A percentile compares a stretch with the other conserved stretches of the same genome.
These are phyloP conservation scores for Engystomops pustulosus DNA, from an alignment of 2,113 vertebrate genomes.

Conservation along the genomic window DNA sequence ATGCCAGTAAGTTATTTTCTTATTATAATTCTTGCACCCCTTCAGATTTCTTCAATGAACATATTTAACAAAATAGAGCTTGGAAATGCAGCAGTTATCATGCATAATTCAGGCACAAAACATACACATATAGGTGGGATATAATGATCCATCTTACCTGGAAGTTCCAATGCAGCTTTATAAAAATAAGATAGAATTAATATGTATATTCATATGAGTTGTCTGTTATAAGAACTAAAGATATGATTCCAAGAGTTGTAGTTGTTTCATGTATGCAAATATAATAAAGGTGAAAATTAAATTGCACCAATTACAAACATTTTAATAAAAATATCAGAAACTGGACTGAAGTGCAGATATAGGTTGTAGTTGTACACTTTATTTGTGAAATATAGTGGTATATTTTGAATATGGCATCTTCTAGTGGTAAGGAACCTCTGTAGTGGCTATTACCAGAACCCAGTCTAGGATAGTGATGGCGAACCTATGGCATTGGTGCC, in stretches of 20 bases:
- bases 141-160: constrained; percentile 30
- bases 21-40: no score
- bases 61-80: not conserved
- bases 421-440: no score
- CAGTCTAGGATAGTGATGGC: no score
- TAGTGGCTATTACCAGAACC: no score
- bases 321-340: not conserved
- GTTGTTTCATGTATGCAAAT: not conserved
- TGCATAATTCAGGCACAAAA: not conserved
- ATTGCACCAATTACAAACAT: not conserved
- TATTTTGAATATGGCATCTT: not conserved
- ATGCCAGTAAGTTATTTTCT: no score
- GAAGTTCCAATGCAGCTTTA: constrained; percentile 37
- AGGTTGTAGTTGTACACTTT: no score
- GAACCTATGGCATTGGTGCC: no score
- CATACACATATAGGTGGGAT: not conserved
- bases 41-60: not conserved
- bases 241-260: not conserved
- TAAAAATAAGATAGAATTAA: constrained; percentile 8
- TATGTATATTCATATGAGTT: not conserved
- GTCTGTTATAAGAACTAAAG: not conserved
- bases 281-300: not conserved
- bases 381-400: not conserved
- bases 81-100: not conserved
- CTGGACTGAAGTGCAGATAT: no score